These are phyloP conservation scores for Mustela lutreola DNA, from an alignment of 2,113 vertebrate genomes.

Conservation along the genomic window DNA sequence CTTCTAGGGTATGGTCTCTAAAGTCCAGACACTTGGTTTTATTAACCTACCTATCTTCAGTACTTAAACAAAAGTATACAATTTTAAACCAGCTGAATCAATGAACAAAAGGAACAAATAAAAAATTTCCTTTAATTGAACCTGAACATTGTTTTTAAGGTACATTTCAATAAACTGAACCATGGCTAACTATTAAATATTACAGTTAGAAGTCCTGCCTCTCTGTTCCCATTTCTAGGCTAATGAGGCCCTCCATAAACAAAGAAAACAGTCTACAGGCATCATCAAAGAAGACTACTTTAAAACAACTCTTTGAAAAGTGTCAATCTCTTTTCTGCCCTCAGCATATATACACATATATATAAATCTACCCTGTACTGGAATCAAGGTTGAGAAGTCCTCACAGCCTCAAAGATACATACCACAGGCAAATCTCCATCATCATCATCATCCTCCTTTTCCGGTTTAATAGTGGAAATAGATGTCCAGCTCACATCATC, in stretches of 20 bases:
- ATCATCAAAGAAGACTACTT: not conserved
- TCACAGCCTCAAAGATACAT: constrained; percentile 35
- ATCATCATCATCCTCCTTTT: constrained; percentile 92
- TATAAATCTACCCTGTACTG: fast-evolving
- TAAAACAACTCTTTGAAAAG: constrained; percentile 36
- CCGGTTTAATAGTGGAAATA: constrained; percentile 84
- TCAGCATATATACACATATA: not conserved
- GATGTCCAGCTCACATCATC: constrained; percentile 95
- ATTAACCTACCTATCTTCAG: not conserved
- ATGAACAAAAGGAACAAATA: not conserved
- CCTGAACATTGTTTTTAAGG: not conserved
- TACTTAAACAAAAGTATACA: not conserved
- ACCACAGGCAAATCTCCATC: constrained; percentile 91
- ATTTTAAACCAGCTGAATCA: constrained; percentile 49
- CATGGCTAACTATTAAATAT: not conserved
- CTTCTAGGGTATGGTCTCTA: not conserved
- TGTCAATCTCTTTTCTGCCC: not conserved
- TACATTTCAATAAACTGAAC: not conserved
- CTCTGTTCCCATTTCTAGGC: not conserved
- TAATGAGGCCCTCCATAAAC: not conserved
- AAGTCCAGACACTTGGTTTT: not conserved
- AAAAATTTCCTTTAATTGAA: not conserved
- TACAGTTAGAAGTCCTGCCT: not conserved
- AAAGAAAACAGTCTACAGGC: not conserved
- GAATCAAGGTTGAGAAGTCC: not conserved